Evolutionary conservation across 2,888 invertebrate genomes (phyloP).

Genomic region (Drosophila barbarae): DNA sequence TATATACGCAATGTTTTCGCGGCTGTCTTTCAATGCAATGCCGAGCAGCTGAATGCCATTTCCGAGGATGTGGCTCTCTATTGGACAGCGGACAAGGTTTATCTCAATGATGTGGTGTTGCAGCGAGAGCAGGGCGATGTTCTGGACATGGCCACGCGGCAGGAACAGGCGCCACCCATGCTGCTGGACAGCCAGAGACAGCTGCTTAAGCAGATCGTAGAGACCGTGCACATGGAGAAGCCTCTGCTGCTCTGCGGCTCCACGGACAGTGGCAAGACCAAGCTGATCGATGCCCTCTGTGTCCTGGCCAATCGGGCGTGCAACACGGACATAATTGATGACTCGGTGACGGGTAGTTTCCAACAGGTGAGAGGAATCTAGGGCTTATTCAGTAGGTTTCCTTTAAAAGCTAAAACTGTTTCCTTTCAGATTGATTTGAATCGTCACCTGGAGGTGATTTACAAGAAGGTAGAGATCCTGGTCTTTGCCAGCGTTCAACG

Average conservation of each 20-base stretch:
- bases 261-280: conserved; percentile 79
- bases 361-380: conserved; percentile 86
- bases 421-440: conserved; percentile 77
- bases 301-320: conserved; percentile 76
- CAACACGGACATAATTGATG: conserved; percentile 79
- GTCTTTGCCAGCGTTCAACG: conserved; percentile 66
- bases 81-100: conserved; percentile 82
- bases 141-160: conserved; percentile 51
- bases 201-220: conserved; percentile 88
- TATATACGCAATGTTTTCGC: conserved; percentile 83
- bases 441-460: conserved; percentile 85
- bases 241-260: conserved; percentile 85
- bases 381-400: too few relatives aligned
- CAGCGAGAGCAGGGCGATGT: conserved; percentile 78
- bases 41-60: conserved; percentile 74
- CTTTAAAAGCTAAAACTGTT: not conserved
- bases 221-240: conserved; percentile 95
- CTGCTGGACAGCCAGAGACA: conserved; percentile 83
- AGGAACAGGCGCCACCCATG: conserved; percentile 79
- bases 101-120: conserved; percentile 84
- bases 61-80: conserved; percentile 82
- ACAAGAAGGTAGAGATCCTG: conserved; percentile 72
- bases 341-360: conserved; percentile 89
- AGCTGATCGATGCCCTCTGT: conserved; percentile 77
- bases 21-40: conserved; percentile 80